phyloP scores from a whole-genome alignment of 92 coral and sea anemone species.

The Porites evermanni region DNA sequence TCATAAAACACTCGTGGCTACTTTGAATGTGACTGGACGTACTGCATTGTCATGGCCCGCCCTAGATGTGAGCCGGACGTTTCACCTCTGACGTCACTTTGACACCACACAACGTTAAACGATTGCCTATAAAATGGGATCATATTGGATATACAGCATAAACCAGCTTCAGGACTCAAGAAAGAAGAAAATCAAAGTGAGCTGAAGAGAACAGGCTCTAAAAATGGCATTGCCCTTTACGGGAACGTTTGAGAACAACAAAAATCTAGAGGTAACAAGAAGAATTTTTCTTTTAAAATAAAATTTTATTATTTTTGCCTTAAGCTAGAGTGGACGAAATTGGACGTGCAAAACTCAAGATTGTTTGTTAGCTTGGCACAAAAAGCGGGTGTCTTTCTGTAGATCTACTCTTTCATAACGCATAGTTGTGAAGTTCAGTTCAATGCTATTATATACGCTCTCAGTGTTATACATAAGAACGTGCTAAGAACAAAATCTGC shows the following conservation, averaged over 20 bases:
- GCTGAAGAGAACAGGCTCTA: background rate
- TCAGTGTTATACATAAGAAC: no score
- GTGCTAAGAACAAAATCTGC: no score
- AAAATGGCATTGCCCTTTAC: conserved; percentile 40
- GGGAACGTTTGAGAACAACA: conserved; percentile 17
- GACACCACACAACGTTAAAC: background rate
- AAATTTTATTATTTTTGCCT: no score
- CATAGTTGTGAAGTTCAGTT: no score
- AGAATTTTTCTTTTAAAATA: no score
- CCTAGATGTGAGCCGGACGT: background rate
- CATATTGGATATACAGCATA: background rate
- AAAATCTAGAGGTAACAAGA: conserved; percentile 18
- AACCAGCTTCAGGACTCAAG: conserved; percentile 23
- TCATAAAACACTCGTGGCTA: background rate
- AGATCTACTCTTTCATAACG: no score
- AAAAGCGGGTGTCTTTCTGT: no score
- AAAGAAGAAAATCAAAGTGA: background rate
- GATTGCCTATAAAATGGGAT: conserved; percentile 14
- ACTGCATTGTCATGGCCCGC: conserved; percentile 1
- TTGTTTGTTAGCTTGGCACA: no score
- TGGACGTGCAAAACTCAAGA: no score
- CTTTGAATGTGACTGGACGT: background rate
- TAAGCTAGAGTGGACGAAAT: no score
- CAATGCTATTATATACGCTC: no score
- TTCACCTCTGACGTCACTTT: conserved; percentile 18